Percentiles rank a stretch among this genome's conserved stretches.
phyloP scores from a whole-genome alignment of 2,113 vertebrate species.

The Montifringilla adamsi region DNA sequence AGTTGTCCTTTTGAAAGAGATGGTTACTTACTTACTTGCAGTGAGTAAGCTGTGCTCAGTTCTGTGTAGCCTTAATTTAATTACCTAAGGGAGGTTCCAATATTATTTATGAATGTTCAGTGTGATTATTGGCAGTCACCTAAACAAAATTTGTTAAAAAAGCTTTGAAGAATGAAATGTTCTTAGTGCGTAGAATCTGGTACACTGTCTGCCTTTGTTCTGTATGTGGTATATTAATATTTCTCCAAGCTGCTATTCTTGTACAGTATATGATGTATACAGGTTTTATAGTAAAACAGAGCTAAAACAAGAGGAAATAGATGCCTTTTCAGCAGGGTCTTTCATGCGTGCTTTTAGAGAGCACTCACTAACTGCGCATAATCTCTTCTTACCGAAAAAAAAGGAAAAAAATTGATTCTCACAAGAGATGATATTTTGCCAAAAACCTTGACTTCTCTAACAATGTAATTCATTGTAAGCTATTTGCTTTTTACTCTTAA shows the following conservation, averaged over 20 bases:
- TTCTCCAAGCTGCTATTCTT: background rate
- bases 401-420: background rate
- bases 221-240: background rate
- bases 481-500: background rate
- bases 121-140: background rate
- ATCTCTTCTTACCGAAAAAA: background rate
- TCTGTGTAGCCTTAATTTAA: background rate
- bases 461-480: background rate
- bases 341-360: background rate
- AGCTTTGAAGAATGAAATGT: background rate
- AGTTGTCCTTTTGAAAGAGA: background rate
- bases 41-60: background rate
- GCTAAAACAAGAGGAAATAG: background rate
- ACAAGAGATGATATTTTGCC: background rate
- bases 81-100: fast-evolving
- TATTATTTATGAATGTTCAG: background rate
- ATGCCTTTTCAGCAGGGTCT: background rate
- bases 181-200: background rate
- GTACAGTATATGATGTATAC: background rate
- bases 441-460: background rate
- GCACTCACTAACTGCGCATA: background rate
- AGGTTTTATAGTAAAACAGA: background rate
- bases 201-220: background rate
- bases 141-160: background rate
- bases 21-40: background rate